Evolutionary conservation across 2,888 invertebrate species (phyloP), one percentile per base, ranked within the genome.

Genomic region (Brenthis hecate): DNA sequence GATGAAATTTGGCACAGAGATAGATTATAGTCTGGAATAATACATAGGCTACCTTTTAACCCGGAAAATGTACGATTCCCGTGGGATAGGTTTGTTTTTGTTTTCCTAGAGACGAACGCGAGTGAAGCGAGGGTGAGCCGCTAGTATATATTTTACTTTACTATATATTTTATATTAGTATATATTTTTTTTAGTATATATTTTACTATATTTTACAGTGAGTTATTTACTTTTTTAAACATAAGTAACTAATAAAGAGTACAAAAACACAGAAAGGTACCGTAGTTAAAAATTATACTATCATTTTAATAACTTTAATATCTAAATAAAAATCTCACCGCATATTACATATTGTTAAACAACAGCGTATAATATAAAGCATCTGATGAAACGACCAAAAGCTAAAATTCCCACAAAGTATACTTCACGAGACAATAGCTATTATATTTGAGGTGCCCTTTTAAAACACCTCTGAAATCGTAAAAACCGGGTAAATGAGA

Each of bases 401-500:
- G 13, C 51, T 51, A 53, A 53, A 62, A 62, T 58, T 56, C 61
- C 54, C 56, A 58, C 56, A 65, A 65, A 68, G 65, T 71, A 68
- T 57, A 65, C 65, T 68, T 65, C 65, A 62, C 47, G 53, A 68
- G 63, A 68, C 66, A 66, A 69, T 69, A 60, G 51, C 61, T 64
- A 56, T 66, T 71, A 66, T 60, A 50, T 71, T 68, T 51, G 62
- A 65, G 63, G 19, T 64, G 61, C 57, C 57, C 63, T 64, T 71
- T 70, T 71, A 58, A 69, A 69, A 75, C 75, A 77, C 72, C 76
- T 72, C 71, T 72, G 76, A 73, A 82, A 82, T 82, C 80, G 80
- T 86, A 85, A 85, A 85, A 88, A 85, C 80, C 74, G 77, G 78
- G 80, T 81, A 85, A 87, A 87, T 88, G 86, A 87, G 85, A 86